A percentile compares a stretch with the other conserved stretches of the same genome.
These are phyloP conservation scores for Tenthredo livida DNA, from an alignment of 2,888 invertebrate genomes.

Conservation along the genomic window DNA sequence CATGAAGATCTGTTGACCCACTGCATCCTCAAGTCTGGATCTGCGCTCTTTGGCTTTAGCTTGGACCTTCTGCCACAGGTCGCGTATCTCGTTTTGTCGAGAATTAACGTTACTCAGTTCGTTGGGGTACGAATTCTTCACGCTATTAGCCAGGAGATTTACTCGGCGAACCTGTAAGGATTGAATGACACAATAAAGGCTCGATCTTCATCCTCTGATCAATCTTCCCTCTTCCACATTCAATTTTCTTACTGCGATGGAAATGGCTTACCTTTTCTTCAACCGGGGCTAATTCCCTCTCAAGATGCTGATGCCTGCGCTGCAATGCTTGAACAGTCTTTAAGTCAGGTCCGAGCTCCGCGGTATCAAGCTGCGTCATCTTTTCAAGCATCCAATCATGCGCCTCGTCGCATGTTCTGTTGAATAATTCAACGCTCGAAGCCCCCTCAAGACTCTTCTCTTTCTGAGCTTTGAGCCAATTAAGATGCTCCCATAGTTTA, in stretches of 20 bases:
- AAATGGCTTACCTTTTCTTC: conserved; percentile 89
- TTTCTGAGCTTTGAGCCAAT: conserved; percentile 92
- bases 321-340: conserved; percentile 95
- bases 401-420: conserved; percentile 97
- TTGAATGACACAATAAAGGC: not conserved
- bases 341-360: conserved; percentile 90
- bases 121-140: conserved; percentile 94
- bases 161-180: conserved; percentile 81
- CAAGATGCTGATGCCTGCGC: conserved; percentile 94
- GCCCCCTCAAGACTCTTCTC: conserved; percentile 96
- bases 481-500: conserved; percentile 92
- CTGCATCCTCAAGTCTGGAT: conserved; percentile 93
- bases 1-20: conserved; percentile 96
- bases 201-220: not conserved
- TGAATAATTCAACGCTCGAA: conserved; percentile 95
- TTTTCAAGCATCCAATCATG: conserved; percentile 99
- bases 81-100: conserved; percentile 91
- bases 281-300: conserved; percentile 96
- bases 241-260: no score
- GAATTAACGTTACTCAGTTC: conserved; percentile 92
- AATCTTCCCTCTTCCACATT: no score
- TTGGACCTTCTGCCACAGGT: conserved; percentile 93
- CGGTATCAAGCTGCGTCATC: conserved; percentile 91
- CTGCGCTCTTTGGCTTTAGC: conserved; percentile 92
- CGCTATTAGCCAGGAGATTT: conserved; percentile 92